These are phyloP conservation scores for Cygnus atratus DNA, from an alignment of 2,113 vertebrate genomes.

Conservation along the genomic window DNA sequence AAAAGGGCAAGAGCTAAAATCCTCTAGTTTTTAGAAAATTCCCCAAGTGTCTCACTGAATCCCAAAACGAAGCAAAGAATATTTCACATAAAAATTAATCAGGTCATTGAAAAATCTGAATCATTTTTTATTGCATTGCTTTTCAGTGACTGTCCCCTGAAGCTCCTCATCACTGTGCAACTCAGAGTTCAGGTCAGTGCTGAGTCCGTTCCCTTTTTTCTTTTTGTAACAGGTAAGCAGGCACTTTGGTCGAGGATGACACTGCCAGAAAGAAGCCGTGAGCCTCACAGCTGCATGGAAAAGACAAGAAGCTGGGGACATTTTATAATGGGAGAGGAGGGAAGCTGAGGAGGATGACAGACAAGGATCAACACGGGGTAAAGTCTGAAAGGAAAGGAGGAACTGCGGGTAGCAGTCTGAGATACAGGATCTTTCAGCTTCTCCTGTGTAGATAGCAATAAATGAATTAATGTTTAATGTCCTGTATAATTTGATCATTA, in stretches of 20 bases:
- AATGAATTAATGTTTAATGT: not conserved
- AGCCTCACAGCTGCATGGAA: not conserved
- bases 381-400: not conserved
- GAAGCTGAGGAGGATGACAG: not conserved
- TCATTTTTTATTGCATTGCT: not conserved
- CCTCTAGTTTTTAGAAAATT: not conserved
- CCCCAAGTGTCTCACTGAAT: not conserved
- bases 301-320: not conserved
- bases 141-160: not conserved
- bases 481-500: not conserved
- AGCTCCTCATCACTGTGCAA: fast-evolving
- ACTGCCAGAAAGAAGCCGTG: not conserved
- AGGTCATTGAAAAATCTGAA: not conserved
- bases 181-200: not conserved
- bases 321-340: not conserved
- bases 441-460: not conserved
- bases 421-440: not conserved
- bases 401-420: not conserved
- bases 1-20: not conserved
- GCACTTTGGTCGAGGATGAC: not conserved
- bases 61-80: not conserved
- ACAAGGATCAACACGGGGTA: fast-evolving
- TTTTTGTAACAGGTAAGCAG: not conserved
- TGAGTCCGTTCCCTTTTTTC: not conserved
- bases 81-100: not conserved